Base-by-base conservation (phyloP, 2,113 vertebrate genomes). In the Passerina amoena region DNA sequence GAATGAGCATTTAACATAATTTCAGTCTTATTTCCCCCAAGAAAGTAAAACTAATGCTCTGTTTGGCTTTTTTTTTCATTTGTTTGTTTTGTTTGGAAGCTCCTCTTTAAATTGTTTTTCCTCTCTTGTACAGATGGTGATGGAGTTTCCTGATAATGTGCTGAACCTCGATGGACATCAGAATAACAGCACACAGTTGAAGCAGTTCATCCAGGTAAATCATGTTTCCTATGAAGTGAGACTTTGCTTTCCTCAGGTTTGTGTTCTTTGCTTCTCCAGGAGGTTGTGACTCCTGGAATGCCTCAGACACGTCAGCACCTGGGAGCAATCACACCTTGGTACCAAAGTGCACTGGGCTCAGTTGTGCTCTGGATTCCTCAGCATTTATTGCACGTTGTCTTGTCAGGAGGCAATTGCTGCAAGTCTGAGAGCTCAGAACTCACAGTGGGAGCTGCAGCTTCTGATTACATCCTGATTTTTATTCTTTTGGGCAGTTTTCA, bases 81-180 rank as follows among this genome's bases (percentile, higher is more conserved):
- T 50, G 38, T n/a, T 48, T 60, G 48, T 28, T 44, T 48, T 51
- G 21, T 66, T 37, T 88, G 72, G 84, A 66, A 68, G 23, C 33
- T 45, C 53, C 7, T 53, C 86, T 45, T 91, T 37, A 63, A 69
- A 17, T 93, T 56, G 27, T 31, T 40, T 45, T 24, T 2, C 33
- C 19, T 59, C 6, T 73, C 27, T 75, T 96, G 35, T 86, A 66
- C 92, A 99, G 99, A 99, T 99, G 99, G 99, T 99, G 98, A 99
- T 99, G 99, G 99, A 99, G 93, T 99, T 99, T 98, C 98, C 99
- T 87, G 99, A 99, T 94, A 98, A 98, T 48, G 95, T 98, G 93
- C 96, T 99, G 96, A 98, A 98, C 96, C 98, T 99, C n/a, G 99
- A 99, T 97, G 98, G 98, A 69, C 98, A 98, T 96, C 99, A 99